Evolutionary conservation across 2,888 invertebrate genomes (phyloP).

Genomic region (Erebia palarica): DNA sequence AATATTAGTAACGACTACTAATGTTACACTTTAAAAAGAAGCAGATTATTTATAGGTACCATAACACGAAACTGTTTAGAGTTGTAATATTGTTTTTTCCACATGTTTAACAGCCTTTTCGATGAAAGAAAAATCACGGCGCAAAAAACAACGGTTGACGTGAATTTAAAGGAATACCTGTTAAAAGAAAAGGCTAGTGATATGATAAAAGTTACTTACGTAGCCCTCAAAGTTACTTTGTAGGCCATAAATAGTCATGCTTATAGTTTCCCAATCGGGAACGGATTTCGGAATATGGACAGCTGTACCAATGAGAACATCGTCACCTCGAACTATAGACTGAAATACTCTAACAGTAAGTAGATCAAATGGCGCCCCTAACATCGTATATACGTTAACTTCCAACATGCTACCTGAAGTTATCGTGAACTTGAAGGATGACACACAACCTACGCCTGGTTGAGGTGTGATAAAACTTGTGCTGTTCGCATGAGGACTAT

Average conservation of each 20-base stretch:
- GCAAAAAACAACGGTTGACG: too few species aligned
- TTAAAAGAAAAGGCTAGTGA: not conserved
- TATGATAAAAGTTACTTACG: constrained; percentile 48
- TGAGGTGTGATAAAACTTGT: constrained; percentile 49
- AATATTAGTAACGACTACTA: too few species aligned
- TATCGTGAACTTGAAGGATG: constrained; percentile 52
- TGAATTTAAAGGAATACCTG: too few species aligned
- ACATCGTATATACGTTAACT: constrained; percentile 50
- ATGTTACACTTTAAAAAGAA: too few species aligned
- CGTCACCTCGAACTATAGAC: constrained; percentile 30
- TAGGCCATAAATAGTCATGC: constrained; percentile 39
- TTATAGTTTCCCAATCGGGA: constrained; percentile 48
- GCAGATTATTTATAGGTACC: too few species aligned
- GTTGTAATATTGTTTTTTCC: too few species aligned
- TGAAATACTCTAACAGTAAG: constrained; percentile 46
- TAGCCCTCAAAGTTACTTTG: constrained; percentile 45
- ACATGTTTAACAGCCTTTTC: too few species aligned
- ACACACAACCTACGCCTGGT: constrained; percentile 48
- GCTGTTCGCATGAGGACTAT: constrained; percentile 46
- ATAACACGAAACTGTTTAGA: too few species aligned
- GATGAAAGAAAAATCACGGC: too few species aligned
- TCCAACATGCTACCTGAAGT: constrained; percentile 49
- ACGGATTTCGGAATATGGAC: constrained; percentile 35
- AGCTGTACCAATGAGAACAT: constrained; percentile 39
- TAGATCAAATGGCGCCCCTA: constrained; percentile 40